Evolutionary conservation across 1,140 invertebrate species (phyloP), one percentile per base, ranked within the genome.

Genomic region (Lerema accius): DNA sequence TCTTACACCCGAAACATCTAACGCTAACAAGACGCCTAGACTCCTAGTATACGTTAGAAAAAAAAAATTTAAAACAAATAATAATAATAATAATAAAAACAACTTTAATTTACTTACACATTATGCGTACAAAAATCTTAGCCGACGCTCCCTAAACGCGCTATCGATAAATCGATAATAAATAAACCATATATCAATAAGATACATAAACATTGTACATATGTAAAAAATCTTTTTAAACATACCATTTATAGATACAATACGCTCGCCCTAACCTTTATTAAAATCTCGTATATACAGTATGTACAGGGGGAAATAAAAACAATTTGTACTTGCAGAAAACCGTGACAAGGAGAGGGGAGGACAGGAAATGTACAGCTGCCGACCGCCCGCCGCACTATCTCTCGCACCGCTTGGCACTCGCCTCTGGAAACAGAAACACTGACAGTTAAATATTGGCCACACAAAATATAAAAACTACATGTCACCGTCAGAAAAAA

Each of bases 241-340:
- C 71, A 78, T 79, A 79, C 67, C 80, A 77, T 80, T 81, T 84
- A 85, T 10, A 50, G 16, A 50, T 76, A 80, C 77, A 80, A 63
- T 77, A 79, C 65, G 77, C 80, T 78, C 64, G 50, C 63, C 74
- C 62, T 66, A 65, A 75, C 58, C 59, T 63, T 65, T 69, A 78
- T 67, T 71, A 82, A 79, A 70, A 67, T 76, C 71, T 76, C 65
- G 72, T 89, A 89, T 89, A 81, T 86, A 89, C 85, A 88, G 76
- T 88, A 88, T 90, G 75, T 88, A 90, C 87, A 90, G 65, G 78
- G 78, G 76, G 75, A 85, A 87, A 88, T 86, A 90, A 86, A 89
- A 89, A 87, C 85, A 88, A 90, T 90, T 90, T 90, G 87, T 90
- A 90, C 87, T 90, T 86, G 85, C 84, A 86, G 84, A 89, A 73